Base-by-base conservation (phyloP, 2,797 vertebrate genomes). In the Huso huso region DNA sequence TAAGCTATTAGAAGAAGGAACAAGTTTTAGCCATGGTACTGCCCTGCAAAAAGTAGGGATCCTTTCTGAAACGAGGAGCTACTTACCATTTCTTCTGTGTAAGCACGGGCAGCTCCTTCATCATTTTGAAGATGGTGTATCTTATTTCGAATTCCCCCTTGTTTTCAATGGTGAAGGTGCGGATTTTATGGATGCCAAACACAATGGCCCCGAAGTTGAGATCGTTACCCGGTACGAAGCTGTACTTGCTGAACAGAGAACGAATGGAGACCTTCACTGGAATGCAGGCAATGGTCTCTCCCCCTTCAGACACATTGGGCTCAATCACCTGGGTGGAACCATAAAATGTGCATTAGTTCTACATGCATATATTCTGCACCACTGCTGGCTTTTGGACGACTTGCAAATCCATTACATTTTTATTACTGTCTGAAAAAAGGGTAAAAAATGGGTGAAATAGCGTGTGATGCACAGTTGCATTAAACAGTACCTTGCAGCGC, bases 201-300 rank as follows among this genome's bases (percentile, higher is more conserved):
- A 85, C 66, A 72, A 97, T 52, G 0, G 90, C 80, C 1, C 95
- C 94, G 0, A 98, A 97, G 83, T 84, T 81, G 70, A 95, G 79
- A 68, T 87, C 62, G 0, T 78, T 81, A 6, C 84, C 76, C 6
- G 96, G 94, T 69, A 66, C 76, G 77, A 96, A 86, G 63, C n/a
- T 87, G 77, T 90, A 97, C 62, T 91, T 94, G 78, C 88, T 80
- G 81, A 88, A 95, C 51, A 90, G 62, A 0, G 90, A 86, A 57
- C 78, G 83, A 0, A 89, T 79, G 0, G 92, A 92, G 69, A 95
- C 69, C 11, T 76, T 90, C 68, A 96, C 82, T 1, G 88, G 75
- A 64, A 95, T 84, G 69, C 71, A 76, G 66, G 83, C 82, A 0
- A 95, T 85, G 52, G 75, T 76, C 77, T 93, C 87, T 2, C 83